phyloP scores from a whole-genome alignment of 2,113 vertebrate species.

The Syrmaticus mikado region DNA sequence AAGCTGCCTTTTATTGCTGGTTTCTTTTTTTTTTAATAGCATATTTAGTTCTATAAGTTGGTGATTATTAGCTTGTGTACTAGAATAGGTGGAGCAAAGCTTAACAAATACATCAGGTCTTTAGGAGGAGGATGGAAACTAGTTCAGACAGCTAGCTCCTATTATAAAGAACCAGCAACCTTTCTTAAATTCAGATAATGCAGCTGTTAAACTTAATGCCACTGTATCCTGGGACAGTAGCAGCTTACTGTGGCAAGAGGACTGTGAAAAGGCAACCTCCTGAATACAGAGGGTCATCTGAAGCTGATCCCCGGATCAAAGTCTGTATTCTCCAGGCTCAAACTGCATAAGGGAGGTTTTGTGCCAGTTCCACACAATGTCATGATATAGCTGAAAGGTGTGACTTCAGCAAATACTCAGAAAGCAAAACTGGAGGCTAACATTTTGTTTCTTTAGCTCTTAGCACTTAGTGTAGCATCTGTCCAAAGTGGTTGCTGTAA shows the following conservation, averaged over 20 bases:
- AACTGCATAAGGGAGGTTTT: neutral
- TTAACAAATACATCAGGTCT: neutral
- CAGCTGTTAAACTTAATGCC: neutral
- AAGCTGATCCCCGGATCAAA: neutral
- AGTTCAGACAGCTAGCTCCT: neutral
- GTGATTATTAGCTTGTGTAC: neutral
- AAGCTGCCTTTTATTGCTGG: neutral
- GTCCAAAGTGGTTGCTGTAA: neutral
- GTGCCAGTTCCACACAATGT: neutral
- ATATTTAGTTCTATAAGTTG: neutral
- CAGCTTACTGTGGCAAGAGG: neutral
- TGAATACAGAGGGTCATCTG: neutral
- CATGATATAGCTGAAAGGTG: neutral
- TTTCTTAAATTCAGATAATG: neutral
- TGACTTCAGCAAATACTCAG: neutral
- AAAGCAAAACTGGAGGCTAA: neutral
- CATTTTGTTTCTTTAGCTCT: neutral
- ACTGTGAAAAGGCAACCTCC: neutral
- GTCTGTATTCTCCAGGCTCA: neutral
- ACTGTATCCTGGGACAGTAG: neutral
- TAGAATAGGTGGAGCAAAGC: neutral
- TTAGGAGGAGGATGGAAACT: neutral
- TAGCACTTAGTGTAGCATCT: neutral
- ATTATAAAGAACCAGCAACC: neutral
- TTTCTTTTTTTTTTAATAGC: neutral